A percentile compares a stretch with the other conserved stretches of the same genome.
phyloP scores from a whole-genome alignment of 2,797 vertebrate species.

The Tolypeutes matacus region DNA sequence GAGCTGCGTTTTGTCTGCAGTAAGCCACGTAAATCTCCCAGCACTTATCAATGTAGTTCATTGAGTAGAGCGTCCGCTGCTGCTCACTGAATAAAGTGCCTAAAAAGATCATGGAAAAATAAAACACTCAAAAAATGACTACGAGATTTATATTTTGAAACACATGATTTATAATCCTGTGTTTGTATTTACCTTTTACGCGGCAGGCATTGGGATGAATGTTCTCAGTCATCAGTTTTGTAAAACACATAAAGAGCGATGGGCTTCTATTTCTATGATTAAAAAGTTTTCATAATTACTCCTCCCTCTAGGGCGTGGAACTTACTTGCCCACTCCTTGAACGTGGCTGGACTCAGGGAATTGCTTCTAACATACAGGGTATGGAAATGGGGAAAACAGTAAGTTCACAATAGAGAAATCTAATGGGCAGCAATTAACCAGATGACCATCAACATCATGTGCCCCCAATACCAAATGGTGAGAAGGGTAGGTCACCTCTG shows the following conservation, averaged over 20 bases:
- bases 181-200: conserved; percentile 90
- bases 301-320: background rate
- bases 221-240: conserved; percentile 91
- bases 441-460: fast-evolving
- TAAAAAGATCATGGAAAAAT: conserved; percentile 65
- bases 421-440: too few relatives aligned
- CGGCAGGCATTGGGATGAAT: conserved; percentile 90
- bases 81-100: conserved; percentile 88
- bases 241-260: conserved; percentile 91
- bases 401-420: background rate
- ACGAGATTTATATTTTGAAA: background rate
- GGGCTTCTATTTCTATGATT: conserved; percentile 87
- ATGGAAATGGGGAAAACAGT: background rate
- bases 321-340: background rate
- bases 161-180: background rate
- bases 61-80: conserved; percentile 76
- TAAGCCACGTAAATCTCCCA: conserved; percentile 91
- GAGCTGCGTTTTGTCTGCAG: conserved; percentile 67
- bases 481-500: background rate
- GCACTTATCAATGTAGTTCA: conserved; percentile 88
- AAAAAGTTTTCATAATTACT: conserved; percentile 63
- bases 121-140: background rate
- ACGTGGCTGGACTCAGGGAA: background rate
- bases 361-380: background rate
- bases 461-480: fast-evolving